Evolutionary conservation across 2,888 invertebrate genomes (phyloP).

Genomic region (Pollenia labialis): DNA sequence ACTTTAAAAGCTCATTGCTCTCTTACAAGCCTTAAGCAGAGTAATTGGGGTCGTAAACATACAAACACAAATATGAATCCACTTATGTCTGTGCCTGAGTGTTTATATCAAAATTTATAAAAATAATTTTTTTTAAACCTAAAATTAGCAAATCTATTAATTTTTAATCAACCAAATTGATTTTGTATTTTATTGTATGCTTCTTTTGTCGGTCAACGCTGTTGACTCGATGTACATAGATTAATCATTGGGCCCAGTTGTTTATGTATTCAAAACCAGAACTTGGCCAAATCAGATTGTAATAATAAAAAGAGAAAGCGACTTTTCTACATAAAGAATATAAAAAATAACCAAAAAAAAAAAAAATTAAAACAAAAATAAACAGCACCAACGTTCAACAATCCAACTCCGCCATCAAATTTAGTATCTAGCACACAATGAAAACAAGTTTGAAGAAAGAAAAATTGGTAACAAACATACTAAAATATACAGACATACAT

Average conservation of each 20-base stretch:
- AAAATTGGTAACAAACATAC: conserved; percentile 31
- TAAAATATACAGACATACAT: neutral
- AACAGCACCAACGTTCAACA: conserved; percentile 54
- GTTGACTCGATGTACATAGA: conserved; percentile 46
- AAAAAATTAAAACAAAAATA: conserved; percentile 34
- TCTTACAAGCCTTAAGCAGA: too few species aligned
- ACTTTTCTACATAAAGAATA: conserved; percentile 72
- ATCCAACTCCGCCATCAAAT: conserved; percentile 32
- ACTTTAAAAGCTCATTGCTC: too few species aligned
- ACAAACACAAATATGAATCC: too few species aligned
- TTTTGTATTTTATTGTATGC: conserved; percentile 37
- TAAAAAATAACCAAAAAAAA: conserved; percentile 45
- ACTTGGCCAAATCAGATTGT: conserved; percentile 70
- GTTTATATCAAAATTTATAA: neutral
- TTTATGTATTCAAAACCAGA: conserved; percentile 71
- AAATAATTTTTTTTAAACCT: neutral
- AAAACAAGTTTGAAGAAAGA: conserved; percentile 70
- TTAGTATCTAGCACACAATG: conserved; percentile 62
- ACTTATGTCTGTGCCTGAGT: neutral
- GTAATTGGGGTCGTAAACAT: too few species aligned
- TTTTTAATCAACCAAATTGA: too few species aligned
- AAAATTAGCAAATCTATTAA: conserved; percentile 26
- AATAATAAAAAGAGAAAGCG: conserved; percentile 73
- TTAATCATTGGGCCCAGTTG: conserved; percentile 68
- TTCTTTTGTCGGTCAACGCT: conserved; percentile 55